phyloP scores from a whole-genome alignment of 2,888 invertebrate species.

The Rhamphomyia laevipes region DNA sequence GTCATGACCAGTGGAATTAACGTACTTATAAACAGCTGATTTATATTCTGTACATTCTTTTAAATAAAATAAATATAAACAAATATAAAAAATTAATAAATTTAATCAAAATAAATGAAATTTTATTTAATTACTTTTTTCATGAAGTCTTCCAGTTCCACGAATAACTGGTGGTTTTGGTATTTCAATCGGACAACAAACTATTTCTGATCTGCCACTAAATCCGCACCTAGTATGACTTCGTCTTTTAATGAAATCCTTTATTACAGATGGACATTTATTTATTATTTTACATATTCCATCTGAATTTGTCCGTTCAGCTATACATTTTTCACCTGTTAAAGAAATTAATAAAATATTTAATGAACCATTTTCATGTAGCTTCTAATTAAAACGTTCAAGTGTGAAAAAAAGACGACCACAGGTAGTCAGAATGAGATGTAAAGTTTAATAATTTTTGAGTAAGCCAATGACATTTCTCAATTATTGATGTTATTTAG shows the following conservation, averaged over 20 bases:
- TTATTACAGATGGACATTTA: constrained; percentile 10
- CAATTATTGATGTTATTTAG: no score
- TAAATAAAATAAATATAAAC: not conserved
- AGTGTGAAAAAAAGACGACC: no score
- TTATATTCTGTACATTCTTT: constrained; percentile 13
- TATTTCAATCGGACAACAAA: constrained; percentile 18
- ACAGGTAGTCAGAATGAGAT: no score
- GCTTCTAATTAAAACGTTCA: no score
- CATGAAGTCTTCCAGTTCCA: not conserved
- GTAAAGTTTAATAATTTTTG: no score
- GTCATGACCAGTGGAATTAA: not conserved
- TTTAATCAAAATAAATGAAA: not conserved
- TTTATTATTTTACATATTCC: constrained; percentile 7
- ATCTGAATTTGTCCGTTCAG: not conserved
- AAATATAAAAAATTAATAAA: not conserved
- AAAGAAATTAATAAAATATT: not conserved
- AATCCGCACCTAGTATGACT: constrained; percentile 17
- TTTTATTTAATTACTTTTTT: not conserved
- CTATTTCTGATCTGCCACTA: constrained; percentile 15
- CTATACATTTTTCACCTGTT: not conserved
- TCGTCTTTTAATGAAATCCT: constrained; percentile 1
- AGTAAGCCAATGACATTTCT: no score
- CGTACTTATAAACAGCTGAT: constrained; percentile 8
- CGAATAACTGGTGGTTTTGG: not conserved
- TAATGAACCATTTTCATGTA: no score